Evolutionary conservation across 2,797 vertebrate species (phyloP).

Genomic region (Catharus ustulatus): DNA sequence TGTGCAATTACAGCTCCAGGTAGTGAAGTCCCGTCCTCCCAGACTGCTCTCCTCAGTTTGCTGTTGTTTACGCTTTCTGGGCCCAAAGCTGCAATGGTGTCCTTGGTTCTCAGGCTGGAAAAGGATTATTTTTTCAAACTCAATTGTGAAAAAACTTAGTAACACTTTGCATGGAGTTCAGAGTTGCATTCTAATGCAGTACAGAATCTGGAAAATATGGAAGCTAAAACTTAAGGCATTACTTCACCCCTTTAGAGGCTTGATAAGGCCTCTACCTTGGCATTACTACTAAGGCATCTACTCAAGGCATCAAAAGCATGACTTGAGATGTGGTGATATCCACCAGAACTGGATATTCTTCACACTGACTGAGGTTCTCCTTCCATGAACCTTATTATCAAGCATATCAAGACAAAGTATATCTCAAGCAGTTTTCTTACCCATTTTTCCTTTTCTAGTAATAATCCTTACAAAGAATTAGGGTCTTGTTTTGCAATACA

Average conservation of each 20-base stretch:
- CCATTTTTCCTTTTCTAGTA: not conserved
- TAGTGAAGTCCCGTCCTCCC: too few relatives aligned
- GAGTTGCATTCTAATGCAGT: not conserved
- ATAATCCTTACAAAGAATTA: not conserved
- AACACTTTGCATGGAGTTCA: not conserved
- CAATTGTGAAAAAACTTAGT: not conserved
- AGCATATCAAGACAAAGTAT: not conserved
- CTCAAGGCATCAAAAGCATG: not conserved
- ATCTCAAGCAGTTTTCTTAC: not conserved
- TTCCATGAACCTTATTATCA: not conserved
- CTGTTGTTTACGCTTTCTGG: not conserved
- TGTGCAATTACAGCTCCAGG: not conserved
- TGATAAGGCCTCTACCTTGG: not conserved
- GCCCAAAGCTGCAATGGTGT: not conserved
- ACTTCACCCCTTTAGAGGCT: not conserved
- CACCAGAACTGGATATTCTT: not conserved
- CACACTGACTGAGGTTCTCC: not conserved
- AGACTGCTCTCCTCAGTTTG: rapidly evolving
- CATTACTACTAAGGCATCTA: not conserved
- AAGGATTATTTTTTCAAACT: not conserved
- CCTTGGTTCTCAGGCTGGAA: not conserved
- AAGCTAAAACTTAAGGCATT: not conserved
- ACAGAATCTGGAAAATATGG: not conserved
- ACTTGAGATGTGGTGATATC: not conserved
- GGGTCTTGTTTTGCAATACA: not conserved